Base-by-base conservation (phyloP, 2,888 invertebrate species). In the Trissoscelio sp. region DNA sequence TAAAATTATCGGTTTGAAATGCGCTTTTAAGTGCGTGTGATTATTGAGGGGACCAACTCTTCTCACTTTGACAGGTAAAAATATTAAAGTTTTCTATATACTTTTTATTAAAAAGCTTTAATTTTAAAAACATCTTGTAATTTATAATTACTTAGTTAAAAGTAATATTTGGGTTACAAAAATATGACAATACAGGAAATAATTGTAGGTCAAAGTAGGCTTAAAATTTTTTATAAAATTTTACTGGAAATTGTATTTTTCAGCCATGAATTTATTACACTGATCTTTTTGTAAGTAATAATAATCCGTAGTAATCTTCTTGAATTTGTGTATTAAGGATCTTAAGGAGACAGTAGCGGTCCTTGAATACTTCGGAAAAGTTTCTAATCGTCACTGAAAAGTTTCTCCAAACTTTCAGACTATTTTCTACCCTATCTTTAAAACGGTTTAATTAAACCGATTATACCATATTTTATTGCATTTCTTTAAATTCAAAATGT, bases 361-460 rank as follows among this genome's bases (percentile, higher is more conserved):
- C 48, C 22, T 22, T 48, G 48, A 48, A 48, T 12, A 12, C 24
- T 39, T 48, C 12, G 28, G 34, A 46, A 62, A 64, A 57, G 51
- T 72, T 72, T 72, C 72, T 72, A 72, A 39, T 39, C 16, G 22
- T 51, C 24, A 24, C 14, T 28, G 20, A 58, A 66, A 66, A 73
- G 46, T 79, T 73, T 79, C 73, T 42, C 79, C 66, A 60, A 79
- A 53, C 60, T 79, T 73, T 58, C 73, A 7, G 46, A 34, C 24
- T 12, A 55, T 64, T 74, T 62, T 57, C 18, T 46, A 48, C 31
- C 46, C 62, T 18, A 39, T 16, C 20, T 34, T 12, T 20, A n/a
- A 37, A 20, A 16, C 7, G 39, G 0, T 39, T 16, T 4, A 22
- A 24, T 42, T 2, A 1, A 3, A 5, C 11, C 9, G 3, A 24